Conservation (phyloP, 2,888 invertebrate species). For the Tachina fera region DNA sequence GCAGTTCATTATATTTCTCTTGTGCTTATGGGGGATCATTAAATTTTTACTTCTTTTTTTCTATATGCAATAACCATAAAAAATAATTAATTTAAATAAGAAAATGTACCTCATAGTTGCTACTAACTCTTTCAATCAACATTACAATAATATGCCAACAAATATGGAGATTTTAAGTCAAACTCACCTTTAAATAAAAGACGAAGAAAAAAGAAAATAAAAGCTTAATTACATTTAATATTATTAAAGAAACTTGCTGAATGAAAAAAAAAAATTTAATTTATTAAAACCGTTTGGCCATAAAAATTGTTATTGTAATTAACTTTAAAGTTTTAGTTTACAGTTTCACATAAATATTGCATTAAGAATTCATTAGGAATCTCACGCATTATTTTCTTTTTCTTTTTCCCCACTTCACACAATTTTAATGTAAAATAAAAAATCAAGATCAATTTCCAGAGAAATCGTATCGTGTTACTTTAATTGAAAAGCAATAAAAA, state of each 20-base stretch:
- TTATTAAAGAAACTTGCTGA: neutral
- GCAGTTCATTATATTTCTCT: too few species aligned
- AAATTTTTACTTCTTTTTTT: too few species aligned
- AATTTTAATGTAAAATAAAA: conserved; percentile 9
- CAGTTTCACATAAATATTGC: neutral
- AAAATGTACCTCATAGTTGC: too few species aligned
- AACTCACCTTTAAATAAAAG: conserved; percentile 19
- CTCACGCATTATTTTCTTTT: conserved; percentile 29
- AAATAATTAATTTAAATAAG: too few species aligned
- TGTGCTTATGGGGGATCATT: too few species aligned
- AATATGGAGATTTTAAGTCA: too few species aligned
- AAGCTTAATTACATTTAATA: conserved; percentile 21
- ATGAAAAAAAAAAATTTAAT: too few species aligned
- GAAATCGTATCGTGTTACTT: conserved; percentile 59
- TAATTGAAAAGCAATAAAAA: conserved; percentile 64
- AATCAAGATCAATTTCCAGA: conserved; percentile 33
- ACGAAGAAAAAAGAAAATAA: neutral
- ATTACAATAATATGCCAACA: too few species aligned
- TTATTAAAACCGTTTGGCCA: too few species aligned
- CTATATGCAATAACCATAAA: too few species aligned
- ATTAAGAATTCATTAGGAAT: conserved; percentile 43
- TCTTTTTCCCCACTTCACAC: neutral
- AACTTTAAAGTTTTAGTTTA: neutral
- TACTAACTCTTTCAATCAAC: too few species aligned
- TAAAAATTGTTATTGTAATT: too few species aligned